Evolutionary conservation across 2,113 vertebrate genomes (phyloP), one percentile per base, ranked within the genome.

Genomic region (Paraplagusia blochii): DNA sequence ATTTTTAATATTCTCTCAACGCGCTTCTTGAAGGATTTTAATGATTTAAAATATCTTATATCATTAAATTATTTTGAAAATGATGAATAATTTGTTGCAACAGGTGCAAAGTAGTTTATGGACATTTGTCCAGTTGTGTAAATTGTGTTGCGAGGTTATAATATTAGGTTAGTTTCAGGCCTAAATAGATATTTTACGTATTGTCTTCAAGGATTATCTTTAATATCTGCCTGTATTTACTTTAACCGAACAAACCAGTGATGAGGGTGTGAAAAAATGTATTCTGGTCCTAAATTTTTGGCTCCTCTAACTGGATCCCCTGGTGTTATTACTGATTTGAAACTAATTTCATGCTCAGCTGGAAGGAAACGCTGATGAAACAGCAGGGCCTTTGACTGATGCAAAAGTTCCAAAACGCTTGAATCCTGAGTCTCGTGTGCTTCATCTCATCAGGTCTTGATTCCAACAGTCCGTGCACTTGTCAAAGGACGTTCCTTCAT

Each of bases 281-380:
- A 62, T 48, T 22, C 18, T 73, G 71, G 61, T 54, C 46, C 46
- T 48, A 59, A 56, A 76, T 72, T 52, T 66, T 29, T 29, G 22
- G 52, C 42, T 72, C 74, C 61, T 57, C 40, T 67, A 81, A 80
- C 79, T 76, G 58, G 69, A 59, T 80, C 63, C 65, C 76, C 79
- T 77, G 74, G 71, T 83, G 80, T 52, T 80, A 61, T 73, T 49
- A 38, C 76, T 76, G 80, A 87, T 86, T 81, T 82, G 80, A 84
- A 84, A 78, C 67, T 85, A 81, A 86, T 87, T 82, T 79, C 74
- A 76, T 53, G 74, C 84, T 79, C 77, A 80, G 79, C 82, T 86
- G 80, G 85, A 85, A 63, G 77, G 78, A 79, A 85, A 79, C 76
- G 61, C 80, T 79, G 77, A 81, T 76, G 68, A 48, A 83, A 74